These are phyloP conservation scores for Tillus elongatus DNA, from an alignment of 2,888 invertebrate species.

Conservation along the genomic window DNA sequence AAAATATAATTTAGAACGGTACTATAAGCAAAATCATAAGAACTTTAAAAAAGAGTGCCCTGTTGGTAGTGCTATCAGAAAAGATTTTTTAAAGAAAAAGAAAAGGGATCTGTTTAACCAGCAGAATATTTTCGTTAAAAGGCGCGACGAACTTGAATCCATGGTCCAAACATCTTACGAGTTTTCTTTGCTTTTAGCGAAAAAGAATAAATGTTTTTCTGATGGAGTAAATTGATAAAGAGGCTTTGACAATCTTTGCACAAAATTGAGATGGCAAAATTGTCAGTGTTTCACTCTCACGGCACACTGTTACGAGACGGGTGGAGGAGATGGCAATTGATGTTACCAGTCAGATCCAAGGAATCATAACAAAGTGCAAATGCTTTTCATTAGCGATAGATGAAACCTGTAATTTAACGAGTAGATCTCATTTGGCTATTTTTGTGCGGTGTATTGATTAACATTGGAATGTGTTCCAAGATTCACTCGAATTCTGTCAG, in stretches of 20 bases:
- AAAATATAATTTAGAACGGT: constrained; percentile 14
- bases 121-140: constrained; percentile 14
- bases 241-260: constrained; percentile 3
- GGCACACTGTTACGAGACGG: not conserved
- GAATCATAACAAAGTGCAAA: constrained; percentile 1
- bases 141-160: constrained; percentile 15
- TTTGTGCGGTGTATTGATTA: constrained; percentile 18
- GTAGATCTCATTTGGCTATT: constrained; percentile 16
- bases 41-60: constrained; percentile 10
- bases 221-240: constrained; percentile 2
- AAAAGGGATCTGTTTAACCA: constrained; percentile 12
- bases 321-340: constrained; percentile 12
- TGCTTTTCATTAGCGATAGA: constrained; percentile 13
- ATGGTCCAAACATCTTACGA: too few relatives aligned
- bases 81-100: constrained; percentile 15
- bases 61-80: constrained; percentile 14
- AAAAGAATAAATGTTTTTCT: constrained; percentile 16
- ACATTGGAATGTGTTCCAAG: constrained; percentile 11
- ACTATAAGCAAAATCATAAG: constrained; percentile 12
- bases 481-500: constrained; percentile 5
- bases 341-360: constrained; percentile 11
- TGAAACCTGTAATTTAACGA: too few relatives aligned
- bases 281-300: not conserved
- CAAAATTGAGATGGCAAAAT: not conserved
- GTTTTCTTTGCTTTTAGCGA: constrained; percentile 18